Evolutionary conservation across 2,888 invertebrate species (phyloP).

Genomic region (Acleris holmiana): DNA sequence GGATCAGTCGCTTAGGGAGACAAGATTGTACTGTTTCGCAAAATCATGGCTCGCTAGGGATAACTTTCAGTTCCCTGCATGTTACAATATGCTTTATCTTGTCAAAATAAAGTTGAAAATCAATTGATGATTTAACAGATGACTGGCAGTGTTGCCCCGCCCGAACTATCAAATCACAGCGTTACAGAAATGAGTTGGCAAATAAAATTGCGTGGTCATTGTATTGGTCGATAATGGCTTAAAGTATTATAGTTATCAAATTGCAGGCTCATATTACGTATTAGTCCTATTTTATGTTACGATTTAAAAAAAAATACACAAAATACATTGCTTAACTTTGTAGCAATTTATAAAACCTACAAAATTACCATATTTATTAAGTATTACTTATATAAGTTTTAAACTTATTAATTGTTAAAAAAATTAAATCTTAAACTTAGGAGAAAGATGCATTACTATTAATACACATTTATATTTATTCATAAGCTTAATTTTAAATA

Average conservation of each 20-base stretch:
- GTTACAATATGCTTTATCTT: slow-evolving; percentile 17
- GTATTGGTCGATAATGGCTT: slow-evolving; percentile 30
- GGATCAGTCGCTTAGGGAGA: slow-evolving; percentile 51
- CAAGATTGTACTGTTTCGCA: slow-evolving; percentile 45
- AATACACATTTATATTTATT: too few relatives aligned
- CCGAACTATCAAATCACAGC: slow-evolving; percentile 52
- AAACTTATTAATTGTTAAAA: too few relatives aligned
- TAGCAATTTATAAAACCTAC: too few relatives aligned
- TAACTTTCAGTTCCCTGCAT: slow-evolving; percentile 19
- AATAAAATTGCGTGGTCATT: slow-evolving; percentile 41
- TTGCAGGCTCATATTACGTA: slow-evolving; percentile 18
- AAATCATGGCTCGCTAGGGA: slow-evolving; percentile 50
- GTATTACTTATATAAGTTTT: too few relatives aligned
- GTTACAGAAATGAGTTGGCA: slow-evolving; percentile 48
- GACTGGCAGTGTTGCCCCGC: slow-evolving; percentile 40
- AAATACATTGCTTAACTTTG: neutral
- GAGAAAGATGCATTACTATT: too few relatives aligned
- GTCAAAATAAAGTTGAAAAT: slow-evolving; percentile 20
- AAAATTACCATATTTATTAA: too few relatives aligned
- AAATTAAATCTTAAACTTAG: too few relatives aligned
- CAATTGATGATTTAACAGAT: slow-evolving; percentile 17
- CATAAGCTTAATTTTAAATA: too few relatives aligned
- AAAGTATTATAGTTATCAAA: slow-evolving; percentile 18
- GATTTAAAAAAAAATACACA: neutral
- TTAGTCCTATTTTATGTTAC: neutral